Conservation (phyloP, 2,888 invertebrate genomes). For the Patella ulyssiponensis region DNA sequence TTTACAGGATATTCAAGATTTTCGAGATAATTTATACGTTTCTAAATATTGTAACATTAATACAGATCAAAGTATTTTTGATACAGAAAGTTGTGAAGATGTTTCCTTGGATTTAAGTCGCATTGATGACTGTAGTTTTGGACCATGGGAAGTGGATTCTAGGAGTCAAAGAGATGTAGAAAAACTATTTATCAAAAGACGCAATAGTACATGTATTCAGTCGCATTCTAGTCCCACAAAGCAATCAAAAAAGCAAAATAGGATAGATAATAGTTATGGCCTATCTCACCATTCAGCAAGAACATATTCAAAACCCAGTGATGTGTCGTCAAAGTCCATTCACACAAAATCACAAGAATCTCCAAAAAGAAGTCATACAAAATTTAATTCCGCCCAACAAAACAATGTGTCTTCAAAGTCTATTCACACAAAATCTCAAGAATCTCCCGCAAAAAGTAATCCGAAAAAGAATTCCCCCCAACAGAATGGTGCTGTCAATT, state of each 20-base stretch:
- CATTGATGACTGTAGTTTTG: not conserved
- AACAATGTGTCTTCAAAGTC: too few relatives aligned
- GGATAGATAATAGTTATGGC: too few relatives aligned
- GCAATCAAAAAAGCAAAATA: not conserved
- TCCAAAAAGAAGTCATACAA: too few relatives aligned
- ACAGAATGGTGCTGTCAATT: not conserved
- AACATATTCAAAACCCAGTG: too few relatives aligned
- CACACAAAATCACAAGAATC: too few relatives aligned
- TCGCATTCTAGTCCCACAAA: not conserved
- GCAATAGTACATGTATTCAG: not conserved
- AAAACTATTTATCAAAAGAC: not conserved
- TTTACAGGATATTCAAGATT: not conserved
- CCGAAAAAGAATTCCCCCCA: too few relatives aligned
- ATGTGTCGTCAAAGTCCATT: too few relatives aligned
- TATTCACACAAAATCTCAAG: too few relatives aligned
- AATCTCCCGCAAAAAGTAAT: too few relatives aligned
- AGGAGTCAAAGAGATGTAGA: not conserved
- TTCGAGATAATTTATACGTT: not conserved
- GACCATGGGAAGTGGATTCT: not conserved
- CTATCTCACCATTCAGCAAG: too few relatives aligned
- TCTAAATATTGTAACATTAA: not conserved
- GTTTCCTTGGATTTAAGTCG: not conserved
- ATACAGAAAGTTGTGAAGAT: not conserved
- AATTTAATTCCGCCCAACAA: too few relatives aligned
- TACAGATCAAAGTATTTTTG: not conserved